phyloP scores from a whole-genome alignment of 2,888 invertebrate species.

The Sinohyriopsis cumingii region DNA sequence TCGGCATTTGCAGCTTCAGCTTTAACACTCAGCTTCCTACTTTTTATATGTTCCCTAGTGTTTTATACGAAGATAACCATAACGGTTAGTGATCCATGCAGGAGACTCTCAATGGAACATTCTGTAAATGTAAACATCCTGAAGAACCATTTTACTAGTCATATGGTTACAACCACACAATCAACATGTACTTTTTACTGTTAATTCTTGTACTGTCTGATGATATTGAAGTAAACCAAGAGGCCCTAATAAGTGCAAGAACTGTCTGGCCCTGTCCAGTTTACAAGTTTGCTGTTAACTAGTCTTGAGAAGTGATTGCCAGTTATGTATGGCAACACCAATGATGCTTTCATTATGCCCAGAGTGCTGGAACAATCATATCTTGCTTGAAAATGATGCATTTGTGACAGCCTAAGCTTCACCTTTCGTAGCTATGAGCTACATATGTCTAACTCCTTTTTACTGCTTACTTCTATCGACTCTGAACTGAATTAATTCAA shows the following conservation, averaged over 20 bases:
- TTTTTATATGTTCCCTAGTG: too few relatives aligned
- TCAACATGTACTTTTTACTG: too few relatives aligned
- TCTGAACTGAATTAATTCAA: neutral
- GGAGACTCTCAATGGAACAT: too few relatives aligned
- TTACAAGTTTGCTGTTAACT: conserved; percentile 2
- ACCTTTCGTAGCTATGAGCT: conserved; percentile 10
- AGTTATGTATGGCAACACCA: conserved; percentile 5
- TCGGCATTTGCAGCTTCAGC: too few relatives aligned
- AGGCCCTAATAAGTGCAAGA: neutral
- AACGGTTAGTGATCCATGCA: too few relatives aligned
- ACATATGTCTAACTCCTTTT: conserved; percentile 5
- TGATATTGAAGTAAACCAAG: conserved; percentile 7
- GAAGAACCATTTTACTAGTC: too few relatives aligned
- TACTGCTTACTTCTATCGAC: conserved; percentile 1
- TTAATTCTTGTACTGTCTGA: conserved; percentile 6
- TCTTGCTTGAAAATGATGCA: conserved; percentile 10
- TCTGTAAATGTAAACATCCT: too few relatives aligned
- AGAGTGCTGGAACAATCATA: neutral
- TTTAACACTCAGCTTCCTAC: too few relatives aligned
- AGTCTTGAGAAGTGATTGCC: too few relatives aligned
- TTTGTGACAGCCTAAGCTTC: conserved; percentile 8
- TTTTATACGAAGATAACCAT: too few relatives aligned
- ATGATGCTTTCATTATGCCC: conserved; percentile 3
- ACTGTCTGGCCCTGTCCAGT: conserved; percentile 3
- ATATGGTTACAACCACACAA: too few relatives aligned